A percentile compares a stretch with the other conserved stretches of the same genome.
Evolutionary conservation across 2,797 vertebrate genomes (phyloP).

Genomic region (Darevskia mixta): DNA sequence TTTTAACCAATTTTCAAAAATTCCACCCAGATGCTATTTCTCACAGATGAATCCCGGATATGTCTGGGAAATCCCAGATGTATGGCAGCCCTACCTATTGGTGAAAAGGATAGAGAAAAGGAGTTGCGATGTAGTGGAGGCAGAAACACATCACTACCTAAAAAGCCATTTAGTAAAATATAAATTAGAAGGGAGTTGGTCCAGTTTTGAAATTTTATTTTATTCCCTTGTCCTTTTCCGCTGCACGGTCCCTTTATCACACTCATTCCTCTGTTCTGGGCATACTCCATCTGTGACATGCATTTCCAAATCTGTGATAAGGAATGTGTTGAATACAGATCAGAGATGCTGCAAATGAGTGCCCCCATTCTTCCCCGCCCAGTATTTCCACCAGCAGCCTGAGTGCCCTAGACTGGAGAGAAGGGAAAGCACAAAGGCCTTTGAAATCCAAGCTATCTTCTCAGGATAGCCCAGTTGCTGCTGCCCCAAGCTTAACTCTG

Average conservation of each 20-base stretch:
- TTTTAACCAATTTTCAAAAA: too few relatives aligned
- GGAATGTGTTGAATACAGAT: neutral
- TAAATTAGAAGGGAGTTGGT: neutral
- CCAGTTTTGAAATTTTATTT: neutral
- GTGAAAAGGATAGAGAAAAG: too few relatives aligned
- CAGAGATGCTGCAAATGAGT: neutral
- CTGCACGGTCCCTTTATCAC: neutral
- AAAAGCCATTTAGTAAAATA: neutral
- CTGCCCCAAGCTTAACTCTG: constrained; percentile 32
- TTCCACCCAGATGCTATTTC: neutral
- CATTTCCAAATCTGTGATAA: neutral
- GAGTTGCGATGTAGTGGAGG: too few relatives aligned
- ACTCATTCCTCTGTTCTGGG: neutral
- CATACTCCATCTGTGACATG: neutral
- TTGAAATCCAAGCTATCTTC: constrained; percentile 54
- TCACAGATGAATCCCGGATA: too few relatives aligned
- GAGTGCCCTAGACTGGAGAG: neutral
- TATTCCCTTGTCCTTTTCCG: neutral
- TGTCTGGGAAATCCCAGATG: too few relatives aligned
- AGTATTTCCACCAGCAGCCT: constrained; percentile 22
- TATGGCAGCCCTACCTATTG: too few relatives aligned
- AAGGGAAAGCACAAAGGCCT: constrained; percentile 32
- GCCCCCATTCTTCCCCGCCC: neutral
- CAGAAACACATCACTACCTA: neutral
- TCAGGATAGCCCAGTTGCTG: constrained; percentile 42